Evolutionary conservation across 2,888 invertebrate genomes (phyloP).

Genomic region (Margaritifera margaritifera): DNA sequence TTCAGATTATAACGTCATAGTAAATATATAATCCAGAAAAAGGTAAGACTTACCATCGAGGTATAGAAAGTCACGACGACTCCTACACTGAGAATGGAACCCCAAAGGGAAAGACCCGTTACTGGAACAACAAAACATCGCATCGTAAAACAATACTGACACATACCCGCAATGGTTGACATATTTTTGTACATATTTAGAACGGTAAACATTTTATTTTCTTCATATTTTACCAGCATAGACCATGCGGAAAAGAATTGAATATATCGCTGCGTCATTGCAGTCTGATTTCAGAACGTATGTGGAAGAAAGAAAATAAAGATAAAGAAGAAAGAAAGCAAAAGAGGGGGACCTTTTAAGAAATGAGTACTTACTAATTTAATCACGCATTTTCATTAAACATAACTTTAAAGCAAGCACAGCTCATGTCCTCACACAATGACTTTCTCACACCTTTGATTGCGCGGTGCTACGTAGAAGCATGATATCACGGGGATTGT

Average conservation of each 20-base stretch:
- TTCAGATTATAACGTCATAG: no score
- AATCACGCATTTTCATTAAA: no score
- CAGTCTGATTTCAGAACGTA: background rate
- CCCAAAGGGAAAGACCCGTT: conserved; percentile 67
- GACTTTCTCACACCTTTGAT: no score
- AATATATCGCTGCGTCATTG: background rate
- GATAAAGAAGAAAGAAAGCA: background rate
- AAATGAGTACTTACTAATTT: no score
- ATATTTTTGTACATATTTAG: background rate
- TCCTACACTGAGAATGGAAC: conserved; percentile 68
- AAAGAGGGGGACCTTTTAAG: no score
- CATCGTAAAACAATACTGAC: background rate
- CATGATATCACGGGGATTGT: no score
- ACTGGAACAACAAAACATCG: conserved; percentile 50
- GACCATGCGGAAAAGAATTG: no score
- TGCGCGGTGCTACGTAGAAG: no score
- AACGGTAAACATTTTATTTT: background rate
- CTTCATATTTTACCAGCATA: no score
- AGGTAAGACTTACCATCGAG: conserved; percentile 68
- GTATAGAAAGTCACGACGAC: conserved; percentile 73
- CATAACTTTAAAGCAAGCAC: no score
- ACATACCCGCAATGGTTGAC: background rate
- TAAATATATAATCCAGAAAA: no score
- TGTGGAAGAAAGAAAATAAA: background rate
- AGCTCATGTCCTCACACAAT: no score